Conservation (phyloP, 2,888 invertebrate genomes). For the Heteromyza rotundicornis region DNA sequence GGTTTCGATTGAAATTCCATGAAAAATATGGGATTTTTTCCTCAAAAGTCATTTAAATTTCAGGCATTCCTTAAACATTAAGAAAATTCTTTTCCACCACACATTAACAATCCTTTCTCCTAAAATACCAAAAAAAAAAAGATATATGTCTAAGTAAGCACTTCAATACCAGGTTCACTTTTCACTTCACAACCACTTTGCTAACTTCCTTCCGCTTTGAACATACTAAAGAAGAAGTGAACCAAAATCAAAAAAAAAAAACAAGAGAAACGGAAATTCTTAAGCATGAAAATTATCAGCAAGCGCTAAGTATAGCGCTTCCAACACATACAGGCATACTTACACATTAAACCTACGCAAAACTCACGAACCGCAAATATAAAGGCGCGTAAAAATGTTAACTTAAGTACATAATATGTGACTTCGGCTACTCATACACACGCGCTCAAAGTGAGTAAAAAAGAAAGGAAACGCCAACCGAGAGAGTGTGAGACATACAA, state of each 20-base stretch:
- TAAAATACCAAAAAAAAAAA: too few species aligned
- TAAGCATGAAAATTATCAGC: background rate
- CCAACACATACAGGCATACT: too few species aligned
- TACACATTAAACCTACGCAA: too few species aligned
- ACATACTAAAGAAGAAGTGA: background rate
- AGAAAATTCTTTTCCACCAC: too few species aligned
- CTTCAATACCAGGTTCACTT: too few species aligned
- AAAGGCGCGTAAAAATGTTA: background rate
- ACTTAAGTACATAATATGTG: slow-evolving; percentile 1
- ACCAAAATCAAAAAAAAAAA: background rate
- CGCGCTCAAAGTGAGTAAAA: background rate
- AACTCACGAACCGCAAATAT: background rate
- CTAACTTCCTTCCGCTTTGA: background rate
- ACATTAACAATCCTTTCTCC: too few species aligned
- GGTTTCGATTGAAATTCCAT: too few species aligned
- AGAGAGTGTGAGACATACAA: background rate
- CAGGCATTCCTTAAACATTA: too few species aligned
- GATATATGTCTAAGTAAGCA: too few species aligned
- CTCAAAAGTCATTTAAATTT: too few species aligned
- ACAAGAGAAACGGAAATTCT: background rate
- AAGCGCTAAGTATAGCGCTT: background rate
- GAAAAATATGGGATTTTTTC: too few species aligned
- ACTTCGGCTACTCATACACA: background rate
- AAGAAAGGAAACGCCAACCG: background rate
- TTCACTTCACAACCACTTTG: background rate